Conservation (phyloP, 2,888 invertebrate species). For the Leucoma salicis region DNA sequence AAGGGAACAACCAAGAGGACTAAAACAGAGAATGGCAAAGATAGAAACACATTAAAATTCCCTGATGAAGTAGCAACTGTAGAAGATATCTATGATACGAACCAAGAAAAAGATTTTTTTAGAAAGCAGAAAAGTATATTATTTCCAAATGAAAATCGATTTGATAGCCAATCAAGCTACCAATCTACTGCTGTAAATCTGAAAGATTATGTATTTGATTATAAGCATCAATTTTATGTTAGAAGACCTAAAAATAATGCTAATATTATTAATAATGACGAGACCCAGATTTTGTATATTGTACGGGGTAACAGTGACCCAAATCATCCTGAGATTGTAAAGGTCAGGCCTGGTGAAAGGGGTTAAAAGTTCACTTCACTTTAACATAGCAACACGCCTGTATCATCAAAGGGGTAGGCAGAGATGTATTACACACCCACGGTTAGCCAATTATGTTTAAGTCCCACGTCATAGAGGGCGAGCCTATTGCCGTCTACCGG, state of each 20-base stretch:
- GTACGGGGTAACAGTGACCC: conserved; percentile 75
- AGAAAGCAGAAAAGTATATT: conserved; percentile 34
- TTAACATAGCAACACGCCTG: too few relatives aligned
- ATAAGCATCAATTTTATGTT: conserved; percentile 40
- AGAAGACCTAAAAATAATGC: conserved; percentile 22
- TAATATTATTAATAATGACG: conserved; percentile 30
- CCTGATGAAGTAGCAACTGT: conserved; percentile 34
- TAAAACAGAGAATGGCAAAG: conserved; percentile 19
- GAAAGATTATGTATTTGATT: conserved; percentile 40
- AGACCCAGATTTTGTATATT: conserved; percentile 59
- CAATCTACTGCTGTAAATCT: conserved; percentile 23
- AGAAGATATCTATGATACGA: conserved; percentile 5
- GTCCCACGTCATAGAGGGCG: too few relatives aligned
- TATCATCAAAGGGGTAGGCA: too few relatives aligned
- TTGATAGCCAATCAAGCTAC: conserved; percentile 13
- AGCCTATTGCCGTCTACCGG: too few relatives aligned
- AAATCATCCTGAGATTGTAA: conserved; percentile 67
- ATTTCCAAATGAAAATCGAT: conserved; percentile 27
- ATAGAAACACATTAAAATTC: conserved; percentile 38
- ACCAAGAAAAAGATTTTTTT: conserved; percentile 16
- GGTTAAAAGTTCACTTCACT: conserved; percentile 18
- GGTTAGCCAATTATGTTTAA: too few relatives aligned
- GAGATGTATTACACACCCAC: too few relatives aligned
- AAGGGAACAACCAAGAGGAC: conserved; percentile 1
- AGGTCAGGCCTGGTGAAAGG: conserved; percentile 55